Base-by-base conservation (phyloP, 1,140 invertebrate species). In the Procambarus virginalis region DNA sequence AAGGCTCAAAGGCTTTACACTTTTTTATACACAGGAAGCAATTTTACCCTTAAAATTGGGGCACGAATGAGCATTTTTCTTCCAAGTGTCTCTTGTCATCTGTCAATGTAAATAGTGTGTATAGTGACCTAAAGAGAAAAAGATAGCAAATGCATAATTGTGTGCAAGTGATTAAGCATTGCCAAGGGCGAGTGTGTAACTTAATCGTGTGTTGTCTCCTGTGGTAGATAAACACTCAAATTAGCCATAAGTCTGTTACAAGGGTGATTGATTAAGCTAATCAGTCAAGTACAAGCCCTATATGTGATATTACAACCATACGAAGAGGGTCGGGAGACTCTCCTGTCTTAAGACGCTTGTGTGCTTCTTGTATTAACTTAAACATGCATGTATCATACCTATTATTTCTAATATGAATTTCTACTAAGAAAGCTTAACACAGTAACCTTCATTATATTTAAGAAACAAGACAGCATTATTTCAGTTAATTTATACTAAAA, bases 171-270 rank as follows among this genome's bases (percentile, higher is more conserved):
- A 20, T n/a, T 46, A 14, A 80, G 12, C 55, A 51, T 55, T 80
- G 55, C 22, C 49, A 51, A 55, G 55, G 58, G 6, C 17, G 78
- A 22, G 49, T 55, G 49, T 55, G 20, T 80, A 8, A 34, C n/a
- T 55, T n/a, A 80, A 55, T 34, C 1, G 51, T 22, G 70, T 75
- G 64, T 58, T 58, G 84, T 85, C 84, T 85, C 84, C 84, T 85
- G 77, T 85, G 84, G 84, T 17, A 85, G 84, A 85, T 58, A 51
- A 5, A 75, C 73, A 48, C 68, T 48, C 77, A 17, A 5, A 46
- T 10, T 20, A 55, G 45, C 45, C n/a, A 4, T 34, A 73, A 49
- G 34, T 17, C 45, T 17, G 9, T 68, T 75, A 2, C 12, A 14
- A 58, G 64, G 70, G 84, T 51, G 84, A 85, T 20, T 75, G 49